phyloP scores from a whole-genome alignment of 2,113 vertebrate genomes.

The Taurulus bubalis region DNA sequence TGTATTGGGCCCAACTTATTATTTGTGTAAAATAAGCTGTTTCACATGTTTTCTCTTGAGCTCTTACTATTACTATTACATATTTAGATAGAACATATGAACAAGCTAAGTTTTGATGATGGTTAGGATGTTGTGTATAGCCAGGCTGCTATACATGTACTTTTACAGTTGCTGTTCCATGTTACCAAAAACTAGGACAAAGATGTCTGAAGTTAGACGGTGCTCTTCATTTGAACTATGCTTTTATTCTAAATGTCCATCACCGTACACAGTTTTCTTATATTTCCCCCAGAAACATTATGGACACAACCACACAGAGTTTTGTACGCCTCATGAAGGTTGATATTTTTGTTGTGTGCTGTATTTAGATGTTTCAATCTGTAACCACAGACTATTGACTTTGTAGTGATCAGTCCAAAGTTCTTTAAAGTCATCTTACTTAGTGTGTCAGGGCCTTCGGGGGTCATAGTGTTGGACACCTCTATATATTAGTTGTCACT shows the following conservation, averaged over 20 bases:
- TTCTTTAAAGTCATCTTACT: neutral
- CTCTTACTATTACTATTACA: constrained; percentile 5
- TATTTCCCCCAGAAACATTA: neutral
- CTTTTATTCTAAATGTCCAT: constrained; percentile 7
- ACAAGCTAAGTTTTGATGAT: neutral
- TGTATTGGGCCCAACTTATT: constrained; percentile 10
- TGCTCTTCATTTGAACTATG: neutral
- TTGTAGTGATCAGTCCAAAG: neutral
- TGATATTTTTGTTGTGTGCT: neutral
- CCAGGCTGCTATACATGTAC: neutral
- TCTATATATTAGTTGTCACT: neutral
- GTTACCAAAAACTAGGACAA: neutral
- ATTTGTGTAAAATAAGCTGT: constrained; percentile 16
- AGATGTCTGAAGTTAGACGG: neutral
- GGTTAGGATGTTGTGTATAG: constrained; percentile 8
- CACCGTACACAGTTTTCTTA: neutral
- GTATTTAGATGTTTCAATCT: neutral
- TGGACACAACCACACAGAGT: neutral
- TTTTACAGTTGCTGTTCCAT: neutral
- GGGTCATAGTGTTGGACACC: neutral
- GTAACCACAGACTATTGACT: neutral
- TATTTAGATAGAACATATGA: constrained; percentile 13
- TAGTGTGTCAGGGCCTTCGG: neutral
- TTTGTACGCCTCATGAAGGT: neutral
- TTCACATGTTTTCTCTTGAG: constrained; percentile 29